Percentiles rank a stretch among this genome's conserved stretches.
phyloP scores from a whole-genome alignment of 2,888 invertebrate species.

The Netelia virgata region DNA sequence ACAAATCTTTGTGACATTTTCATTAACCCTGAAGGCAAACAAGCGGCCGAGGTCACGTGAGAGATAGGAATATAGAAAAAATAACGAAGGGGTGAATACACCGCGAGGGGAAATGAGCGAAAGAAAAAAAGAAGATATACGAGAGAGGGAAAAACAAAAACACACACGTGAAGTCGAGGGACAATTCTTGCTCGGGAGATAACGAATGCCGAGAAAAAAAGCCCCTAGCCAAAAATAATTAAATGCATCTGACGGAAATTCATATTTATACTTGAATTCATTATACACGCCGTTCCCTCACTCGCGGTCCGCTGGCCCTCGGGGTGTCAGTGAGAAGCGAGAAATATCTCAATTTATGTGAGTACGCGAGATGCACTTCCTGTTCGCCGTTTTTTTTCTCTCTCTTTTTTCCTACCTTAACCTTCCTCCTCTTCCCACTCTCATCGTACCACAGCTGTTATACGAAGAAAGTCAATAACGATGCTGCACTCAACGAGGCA shows the following conservation, averaged over 20 bases:
- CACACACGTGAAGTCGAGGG: neutral
- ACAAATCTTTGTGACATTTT: constrained; percentile 79
- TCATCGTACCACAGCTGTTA: constrained; percentile 13
- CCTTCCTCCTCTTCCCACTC: neutral
- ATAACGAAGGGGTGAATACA: constrained; percentile 23
- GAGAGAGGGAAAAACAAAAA: neutral
- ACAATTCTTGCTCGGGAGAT: constrained; percentile 43
- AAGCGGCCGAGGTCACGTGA: constrained; percentile 58
- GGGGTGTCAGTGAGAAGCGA: constrained; percentile 47
- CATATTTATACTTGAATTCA: constrained; percentile 78
- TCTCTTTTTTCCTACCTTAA: neutral
- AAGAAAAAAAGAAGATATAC: constrained; percentile 2
- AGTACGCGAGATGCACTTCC: constrained; percentile 20
- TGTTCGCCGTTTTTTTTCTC: constrained; percentile 32
- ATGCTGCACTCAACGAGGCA: constrained; percentile 12
- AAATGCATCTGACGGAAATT: constrained; percentile 77
- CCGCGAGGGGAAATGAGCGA: constrained; percentile 16
- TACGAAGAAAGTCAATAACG: constrained; percentile 44
- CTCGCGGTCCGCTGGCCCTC: constrained; percentile 37
- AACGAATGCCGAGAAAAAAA: constrained; percentile 62
- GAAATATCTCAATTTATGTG: constrained; percentile 63
- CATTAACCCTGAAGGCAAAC: constrained; percentile 74
- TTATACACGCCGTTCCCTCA: constrained; percentile 63
- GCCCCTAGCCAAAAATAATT: constrained; percentile 74
- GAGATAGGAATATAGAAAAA: constrained; percentile 54